A percentile compares a stretch with the other conserved stretches of the same genome.
Conservation (phyloP, 2,888 invertebrate species). For the Melanostoma mellinum region DNA sequence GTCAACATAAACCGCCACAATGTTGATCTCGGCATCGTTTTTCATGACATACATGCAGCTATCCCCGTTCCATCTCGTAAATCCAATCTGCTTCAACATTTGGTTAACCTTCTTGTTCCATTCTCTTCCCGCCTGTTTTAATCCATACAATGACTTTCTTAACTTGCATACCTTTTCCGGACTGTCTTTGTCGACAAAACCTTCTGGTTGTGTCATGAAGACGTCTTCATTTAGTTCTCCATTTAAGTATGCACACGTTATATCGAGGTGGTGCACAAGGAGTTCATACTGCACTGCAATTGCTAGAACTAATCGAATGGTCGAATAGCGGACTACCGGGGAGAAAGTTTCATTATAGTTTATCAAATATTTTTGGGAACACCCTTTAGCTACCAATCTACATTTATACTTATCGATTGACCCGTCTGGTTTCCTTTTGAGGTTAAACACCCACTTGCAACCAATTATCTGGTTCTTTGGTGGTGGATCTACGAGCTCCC, state of each 20-base stretch:
- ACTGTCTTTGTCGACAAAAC: constrained; percentile 21
- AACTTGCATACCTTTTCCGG: constrained; percentile 9
- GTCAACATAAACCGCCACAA: constrained; percentile 2
- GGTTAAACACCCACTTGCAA: constrained; percentile 38
- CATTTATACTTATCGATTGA: constrained; percentile 43
- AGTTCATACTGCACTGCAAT: constrained; percentile 64
- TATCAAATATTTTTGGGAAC: constrained; percentile 54
- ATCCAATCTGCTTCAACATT: too few relatives aligned
- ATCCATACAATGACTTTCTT: not conserved
- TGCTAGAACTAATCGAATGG: constrained; percentile 67
- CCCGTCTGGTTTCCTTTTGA: constrained; percentile 31
- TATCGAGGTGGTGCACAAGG: constrained; percentile 70
- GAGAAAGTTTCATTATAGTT: constrained; percentile 64
- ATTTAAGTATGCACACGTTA: constrained; percentile 69
- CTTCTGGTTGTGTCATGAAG: constrained; percentile 64
- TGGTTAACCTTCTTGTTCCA: not conserved
- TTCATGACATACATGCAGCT: not conserved
- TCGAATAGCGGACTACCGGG: constrained; percentile 60
- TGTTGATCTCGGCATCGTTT: not conserved
- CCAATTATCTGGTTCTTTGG: not conserved
- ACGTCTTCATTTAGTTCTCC: constrained; percentile 53
- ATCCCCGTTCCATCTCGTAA: not conserved
- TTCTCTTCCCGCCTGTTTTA: not conserved
- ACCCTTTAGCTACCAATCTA: constrained; percentile 66
- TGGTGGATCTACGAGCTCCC: constrained; percentile 16